Evolutionary conservation across 2,888 invertebrate species (phyloP).

Genomic region (Chalcis sispes): DNA sequence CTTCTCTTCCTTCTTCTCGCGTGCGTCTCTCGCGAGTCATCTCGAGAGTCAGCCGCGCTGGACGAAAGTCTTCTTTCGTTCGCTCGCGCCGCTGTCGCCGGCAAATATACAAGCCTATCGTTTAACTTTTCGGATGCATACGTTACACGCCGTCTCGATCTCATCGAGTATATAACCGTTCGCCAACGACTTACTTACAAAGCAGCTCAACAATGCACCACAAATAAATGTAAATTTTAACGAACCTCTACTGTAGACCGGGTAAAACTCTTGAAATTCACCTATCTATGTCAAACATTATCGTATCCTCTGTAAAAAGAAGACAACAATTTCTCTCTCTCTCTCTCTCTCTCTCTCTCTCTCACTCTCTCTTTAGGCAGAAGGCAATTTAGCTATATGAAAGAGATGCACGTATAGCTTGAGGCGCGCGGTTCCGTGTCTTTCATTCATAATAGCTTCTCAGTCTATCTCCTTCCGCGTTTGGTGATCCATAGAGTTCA

Average conservation of each 20-base stretch:
- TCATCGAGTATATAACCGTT: neutral
- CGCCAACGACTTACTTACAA: too few species aligned
- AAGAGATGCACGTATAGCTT: too few species aligned
- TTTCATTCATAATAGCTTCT: conserved; percentile 25
- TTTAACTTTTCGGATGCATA: too few species aligned
- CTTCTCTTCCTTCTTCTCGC: conserved; percentile 10
- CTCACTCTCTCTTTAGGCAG: neutral
- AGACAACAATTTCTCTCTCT: too few species aligned
- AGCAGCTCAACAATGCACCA: too few species aligned
- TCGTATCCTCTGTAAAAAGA: too few species aligned
- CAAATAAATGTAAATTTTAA: too few species aligned
- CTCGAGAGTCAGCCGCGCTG: neutral
- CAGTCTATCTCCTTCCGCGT: neutral
- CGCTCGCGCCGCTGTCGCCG: neutral
- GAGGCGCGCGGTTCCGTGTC: neutral
- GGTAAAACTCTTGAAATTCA: too few species aligned
- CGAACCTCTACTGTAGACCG: too few species aligned
- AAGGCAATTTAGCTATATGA: too few species aligned
- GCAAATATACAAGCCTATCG: neutral
- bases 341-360: neutral
- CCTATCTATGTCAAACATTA: too few species aligned
- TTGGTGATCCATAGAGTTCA: neutral
- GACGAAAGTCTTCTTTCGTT: neutral
- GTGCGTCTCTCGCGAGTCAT: neutral
- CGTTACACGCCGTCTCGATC: too few species aligned